These are phyloP conservation scores for Dipus sagitta DNA, from an alignment of 2,797 vertebrate genomes.

Conservation along the genomic window DNA sequence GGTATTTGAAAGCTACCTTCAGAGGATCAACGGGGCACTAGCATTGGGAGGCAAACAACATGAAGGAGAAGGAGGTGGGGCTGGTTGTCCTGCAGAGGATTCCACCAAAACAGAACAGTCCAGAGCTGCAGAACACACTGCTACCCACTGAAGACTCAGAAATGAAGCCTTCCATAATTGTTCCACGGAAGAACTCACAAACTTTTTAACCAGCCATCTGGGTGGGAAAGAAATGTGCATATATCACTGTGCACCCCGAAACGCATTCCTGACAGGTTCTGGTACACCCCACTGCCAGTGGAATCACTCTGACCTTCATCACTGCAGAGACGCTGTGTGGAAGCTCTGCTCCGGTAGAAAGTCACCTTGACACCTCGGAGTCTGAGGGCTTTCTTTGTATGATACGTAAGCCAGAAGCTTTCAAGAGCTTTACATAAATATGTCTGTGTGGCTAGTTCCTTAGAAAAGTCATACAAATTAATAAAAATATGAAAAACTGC, in stretches of 20 bases:
- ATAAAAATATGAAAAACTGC: conserved; percentile 1
- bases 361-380: background rate
- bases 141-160: background rate
- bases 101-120: background rate
- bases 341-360: background rate
- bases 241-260: background rate
- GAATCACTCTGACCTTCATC: background rate
- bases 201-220: background rate
- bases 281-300: background rate
- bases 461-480: background rate
- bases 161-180: rapidly evolving
- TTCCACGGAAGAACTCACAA: background rate
- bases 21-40: background rate
- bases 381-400: background rate
- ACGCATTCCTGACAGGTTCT: background rate
- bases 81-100: background rate
- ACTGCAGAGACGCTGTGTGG: background rate
- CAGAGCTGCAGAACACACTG: background rate
- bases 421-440: background rate
- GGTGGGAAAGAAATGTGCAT: background rate
- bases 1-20: conserved; percentile 81
- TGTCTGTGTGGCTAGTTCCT: background rate
- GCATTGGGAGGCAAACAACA: conserved; percentile 44
- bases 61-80: rapidly evolving
- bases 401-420: background rate